phyloP scores from a whole-genome alignment of 2,113 vertebrate species.

The Cairina moschata region DNA sequence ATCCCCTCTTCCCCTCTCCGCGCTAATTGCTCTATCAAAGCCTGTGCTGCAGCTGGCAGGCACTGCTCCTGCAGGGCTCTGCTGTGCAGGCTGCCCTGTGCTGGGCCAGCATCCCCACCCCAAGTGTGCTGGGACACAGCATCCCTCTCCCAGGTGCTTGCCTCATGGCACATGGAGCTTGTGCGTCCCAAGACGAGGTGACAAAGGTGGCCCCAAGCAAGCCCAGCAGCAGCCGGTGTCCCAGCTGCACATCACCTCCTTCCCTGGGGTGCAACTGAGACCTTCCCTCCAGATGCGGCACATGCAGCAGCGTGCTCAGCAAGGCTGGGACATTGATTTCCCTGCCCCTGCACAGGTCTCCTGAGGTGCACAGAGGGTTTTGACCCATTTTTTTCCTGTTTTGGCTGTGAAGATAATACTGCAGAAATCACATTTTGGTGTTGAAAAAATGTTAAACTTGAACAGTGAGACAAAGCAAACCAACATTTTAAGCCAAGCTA shows the following conservation, averaged over 20 bases:
- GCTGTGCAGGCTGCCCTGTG: neutral
- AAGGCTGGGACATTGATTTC: fast-evolving
- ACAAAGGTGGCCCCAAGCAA: neutral
- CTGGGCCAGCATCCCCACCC: neutral
- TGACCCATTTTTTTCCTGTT: too few relatives aligned
- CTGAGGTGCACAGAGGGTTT: neutral
- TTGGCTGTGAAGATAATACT: neutral
- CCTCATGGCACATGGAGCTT: neutral
- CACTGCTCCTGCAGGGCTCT: neutral
- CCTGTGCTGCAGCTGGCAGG: neutral
- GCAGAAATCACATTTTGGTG: neutral
- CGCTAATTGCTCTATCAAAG: neutral
- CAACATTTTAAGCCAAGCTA: neutral
- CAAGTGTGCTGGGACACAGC: neutral
- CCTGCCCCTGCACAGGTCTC: neutral
- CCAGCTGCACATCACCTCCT: neutral
- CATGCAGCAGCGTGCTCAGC: neutral
- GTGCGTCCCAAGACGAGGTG: neutral
- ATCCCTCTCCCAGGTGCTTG: neutral
- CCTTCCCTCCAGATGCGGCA: neutral
- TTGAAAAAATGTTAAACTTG: neutral
- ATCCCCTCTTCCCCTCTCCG: neutral
- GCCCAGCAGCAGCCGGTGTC: neutral
- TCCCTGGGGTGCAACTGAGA: neutral
- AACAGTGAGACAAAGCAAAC: neutral